These are phyloP conservation scores for Myiozetetes cayanensis DNA, from an alignment of 2,113 vertebrate species.

Conservation along the genomic window DNA sequence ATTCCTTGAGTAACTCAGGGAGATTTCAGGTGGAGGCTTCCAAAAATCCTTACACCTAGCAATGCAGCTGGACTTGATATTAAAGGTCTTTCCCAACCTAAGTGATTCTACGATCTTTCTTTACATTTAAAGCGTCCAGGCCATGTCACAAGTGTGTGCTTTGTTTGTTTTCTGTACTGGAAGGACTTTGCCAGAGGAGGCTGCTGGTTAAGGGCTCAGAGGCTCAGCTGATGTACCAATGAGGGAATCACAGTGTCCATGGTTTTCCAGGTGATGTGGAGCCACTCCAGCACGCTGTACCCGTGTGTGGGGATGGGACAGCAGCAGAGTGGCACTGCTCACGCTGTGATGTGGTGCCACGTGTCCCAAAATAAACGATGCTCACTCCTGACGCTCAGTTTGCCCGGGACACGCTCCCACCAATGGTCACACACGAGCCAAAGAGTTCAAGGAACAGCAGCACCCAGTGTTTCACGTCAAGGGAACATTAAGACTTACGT, in stretches of 20 bases:
- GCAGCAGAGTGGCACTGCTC: fast-evolving
- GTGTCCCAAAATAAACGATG: not conserved
- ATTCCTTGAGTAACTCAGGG: not conserved
- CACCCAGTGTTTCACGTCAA: fast-evolving
- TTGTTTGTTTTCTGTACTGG: fast-evolving
- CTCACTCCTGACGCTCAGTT: not conserved
- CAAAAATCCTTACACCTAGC: not conserved
- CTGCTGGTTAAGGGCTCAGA: not conserved
- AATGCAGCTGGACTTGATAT: fast-evolving
- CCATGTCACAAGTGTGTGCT: too few species aligned
- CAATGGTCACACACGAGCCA: fast-evolving
- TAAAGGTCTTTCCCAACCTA: not conserved
- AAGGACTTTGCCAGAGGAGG: not conserved
- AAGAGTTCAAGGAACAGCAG: not conserved
- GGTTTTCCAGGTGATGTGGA: fast-evolving
- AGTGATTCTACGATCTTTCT: not conserved
- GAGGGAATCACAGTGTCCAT: not conserved
- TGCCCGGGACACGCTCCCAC: not conserved
- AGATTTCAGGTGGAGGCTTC: not conserved
- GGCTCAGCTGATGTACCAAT: not conserved
- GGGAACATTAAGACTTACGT: fast-evolving
- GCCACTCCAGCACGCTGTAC: fast-evolving
- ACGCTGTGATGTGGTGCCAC: not conserved
- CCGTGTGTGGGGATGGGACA: too few species aligned
- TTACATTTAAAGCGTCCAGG: not conserved